phyloP scores from a whole-genome alignment of 2,888 invertebrate species.

The Chymomyza amoena region DNA sequence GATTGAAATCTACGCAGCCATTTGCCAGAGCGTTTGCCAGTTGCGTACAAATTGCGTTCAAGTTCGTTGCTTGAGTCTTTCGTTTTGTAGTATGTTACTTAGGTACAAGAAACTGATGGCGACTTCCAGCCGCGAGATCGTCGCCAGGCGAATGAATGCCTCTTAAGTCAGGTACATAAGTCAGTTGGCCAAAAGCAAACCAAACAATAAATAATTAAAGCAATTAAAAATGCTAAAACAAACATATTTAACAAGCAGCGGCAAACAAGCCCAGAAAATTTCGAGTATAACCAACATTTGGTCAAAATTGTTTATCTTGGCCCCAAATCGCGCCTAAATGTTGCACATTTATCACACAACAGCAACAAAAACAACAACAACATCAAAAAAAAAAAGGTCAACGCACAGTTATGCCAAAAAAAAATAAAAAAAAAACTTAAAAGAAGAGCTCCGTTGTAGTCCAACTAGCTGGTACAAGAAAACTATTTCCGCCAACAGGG shows the following conservation, averaged over 20 bases:
- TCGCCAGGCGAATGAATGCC: not conserved
- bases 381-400: conserved; percentile 57
- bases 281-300: conserved; percentile 28
- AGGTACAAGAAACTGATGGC: not conserved
- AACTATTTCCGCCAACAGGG: conserved; percentile 54
- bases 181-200: conserved; percentile 42
- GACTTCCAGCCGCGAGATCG: conserved; percentile 61
- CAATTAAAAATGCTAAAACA: conserved; percentile 75
- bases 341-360: conserved; percentile 69
- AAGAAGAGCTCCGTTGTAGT: conserved; percentile 35
- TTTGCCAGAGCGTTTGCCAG: conserved; percentile 19
- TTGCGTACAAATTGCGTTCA: conserved; percentile 55
- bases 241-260: conserved; percentile 67
- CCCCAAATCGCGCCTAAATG: conserved; percentile 71
- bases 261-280: not conserved
- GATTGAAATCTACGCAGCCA: conserved; percentile 65
- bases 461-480: conserved; percentile 15
- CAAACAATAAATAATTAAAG: conserved; percentile 75
- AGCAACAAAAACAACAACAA: conserved; percentile 23
- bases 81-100: conserved; percentile 19
- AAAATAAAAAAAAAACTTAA: conserved; percentile 23
- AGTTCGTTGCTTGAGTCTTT: conserved; percentile 67
- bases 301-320: conserved; percentile 55
- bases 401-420: conserved; percentile 64
- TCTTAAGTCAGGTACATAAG: not conserved